A percentile compares a stretch with the other conserved stretches of the same genome.
These are phyloP conservation scores for Myotis lucifugus DNA, from an alignment of 2,113 vertebrate species.

Conservation along the genomic window DNA sequence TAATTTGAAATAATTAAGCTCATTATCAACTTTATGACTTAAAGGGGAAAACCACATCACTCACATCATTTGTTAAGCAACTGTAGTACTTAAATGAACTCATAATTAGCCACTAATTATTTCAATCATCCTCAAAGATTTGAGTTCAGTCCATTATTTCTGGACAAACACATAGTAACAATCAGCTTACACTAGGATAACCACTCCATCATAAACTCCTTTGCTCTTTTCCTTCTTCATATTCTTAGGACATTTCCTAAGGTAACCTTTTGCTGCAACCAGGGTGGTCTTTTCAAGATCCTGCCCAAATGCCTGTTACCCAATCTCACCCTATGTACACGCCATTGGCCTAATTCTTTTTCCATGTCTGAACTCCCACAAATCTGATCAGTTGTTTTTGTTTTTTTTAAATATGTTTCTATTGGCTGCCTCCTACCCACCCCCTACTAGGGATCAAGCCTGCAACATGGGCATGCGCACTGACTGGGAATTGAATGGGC, in stretches of 20 bases:
- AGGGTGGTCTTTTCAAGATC: conserved; percentile 53
- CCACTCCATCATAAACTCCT: conserved; percentile 9
- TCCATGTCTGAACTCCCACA: not conserved
- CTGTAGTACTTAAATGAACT: conserved; percentile 62
- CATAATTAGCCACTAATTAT: conserved; percentile 67
- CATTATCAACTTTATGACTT: conserved; percentile 65
- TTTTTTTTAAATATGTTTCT: too few species aligned
- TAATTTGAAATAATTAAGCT: conserved; percentile 58
- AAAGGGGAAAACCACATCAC: conserved; percentile 67
- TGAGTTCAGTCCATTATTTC: conserved; percentile 66
- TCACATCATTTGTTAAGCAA: conserved; percentile 63
- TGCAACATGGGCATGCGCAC: too few species aligned
- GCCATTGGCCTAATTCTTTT: conserved; percentile 28
- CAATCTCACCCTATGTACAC: not conserved
- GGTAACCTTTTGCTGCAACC: not conserved
- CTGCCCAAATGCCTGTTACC: not conserved
- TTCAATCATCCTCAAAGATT: conserved; percentile 67
- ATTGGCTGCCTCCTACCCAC: too few species aligned
- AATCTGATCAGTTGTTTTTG: not conserved
- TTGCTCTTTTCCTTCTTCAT: conserved; percentile 42
- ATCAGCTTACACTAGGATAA: conserved; percentile 1
- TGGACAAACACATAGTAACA: conserved; percentile 47
- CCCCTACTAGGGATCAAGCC: too few species aligned
- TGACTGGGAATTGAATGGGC: too few species aligned
- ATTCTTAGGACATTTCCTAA: conserved; percentile 16